Conservation (phyloP, 2,888 invertebrate species). For the Parapristionchus giblindavisi region DNA sequence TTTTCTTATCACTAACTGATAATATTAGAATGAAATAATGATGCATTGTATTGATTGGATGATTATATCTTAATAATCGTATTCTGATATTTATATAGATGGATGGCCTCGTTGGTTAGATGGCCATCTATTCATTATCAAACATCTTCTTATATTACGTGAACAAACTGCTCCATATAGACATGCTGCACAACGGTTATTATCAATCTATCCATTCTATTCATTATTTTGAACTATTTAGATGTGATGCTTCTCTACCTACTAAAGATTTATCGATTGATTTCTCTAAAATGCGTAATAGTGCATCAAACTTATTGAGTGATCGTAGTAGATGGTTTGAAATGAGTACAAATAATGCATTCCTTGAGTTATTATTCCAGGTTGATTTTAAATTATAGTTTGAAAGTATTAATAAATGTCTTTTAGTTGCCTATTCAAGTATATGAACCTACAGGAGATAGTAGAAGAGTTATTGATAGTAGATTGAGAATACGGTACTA, state of each 20-base stretch:
- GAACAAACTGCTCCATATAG: constrained; percentile 99
- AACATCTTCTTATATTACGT: constrained; percentile 91
- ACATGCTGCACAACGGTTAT: constrained; percentile 22
- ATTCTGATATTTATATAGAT: not conserved
- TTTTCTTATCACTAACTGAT: too few species aligned
- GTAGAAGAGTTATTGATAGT: constrained; percentile 92
- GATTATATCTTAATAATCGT: not conserved
- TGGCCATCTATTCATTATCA: constrained; percentile 94
- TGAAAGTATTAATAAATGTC: not conserved
- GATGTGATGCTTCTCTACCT: constrained; percentile 76
- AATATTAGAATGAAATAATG: too few species aligned
- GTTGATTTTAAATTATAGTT: constrained; percentile 67
- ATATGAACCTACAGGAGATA: constrained; percentile 89
- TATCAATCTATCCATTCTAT: not conserved
- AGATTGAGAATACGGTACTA: constrained; percentile 90
- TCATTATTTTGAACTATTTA: constrained; percentile 39
- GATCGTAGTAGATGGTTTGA: constrained; percentile 80
- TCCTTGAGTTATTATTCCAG: constrained; percentile 83
- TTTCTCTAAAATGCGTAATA: constrained; percentile 84
- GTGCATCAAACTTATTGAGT: constrained; percentile 49
- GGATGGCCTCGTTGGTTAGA: constrained; percentile 77
- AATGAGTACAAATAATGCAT: constrained; percentile 85
- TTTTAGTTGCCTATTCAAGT: constrained; percentile 90
- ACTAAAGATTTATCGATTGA: constrained; percentile 91
- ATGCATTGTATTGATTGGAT: too few species aligned